Percentiles rank a stretch among this genome's conserved stretches.
phyloP scores from a whole-genome alignment of 2,888 invertebrate genomes.

The Polymixis flavicincta region DNA sequence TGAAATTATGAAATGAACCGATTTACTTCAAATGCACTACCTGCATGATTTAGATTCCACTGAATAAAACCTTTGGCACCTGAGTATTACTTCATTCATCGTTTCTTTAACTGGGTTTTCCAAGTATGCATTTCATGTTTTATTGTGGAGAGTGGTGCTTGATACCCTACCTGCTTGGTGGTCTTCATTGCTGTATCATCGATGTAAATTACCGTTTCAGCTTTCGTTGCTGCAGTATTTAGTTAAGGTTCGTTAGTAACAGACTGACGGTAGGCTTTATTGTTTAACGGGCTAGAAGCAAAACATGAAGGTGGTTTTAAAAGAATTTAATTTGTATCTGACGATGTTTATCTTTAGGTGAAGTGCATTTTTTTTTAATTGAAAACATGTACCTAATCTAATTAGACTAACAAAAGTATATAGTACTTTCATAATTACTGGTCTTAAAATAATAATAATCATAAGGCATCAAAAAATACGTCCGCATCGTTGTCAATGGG shows the following conservation, averaged over 20 bases:
- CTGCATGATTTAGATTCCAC: too few relatives aligned
- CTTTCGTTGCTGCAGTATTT: slow-evolving; percentile 44
- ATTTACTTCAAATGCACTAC: too few relatives aligned
- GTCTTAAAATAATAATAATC: too few relatives aligned
- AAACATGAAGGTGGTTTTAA: background rate
- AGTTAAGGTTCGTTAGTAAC: slow-evolving; percentile 42
- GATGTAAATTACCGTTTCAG: slow-evolving; percentile 54
- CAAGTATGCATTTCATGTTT: background rate
- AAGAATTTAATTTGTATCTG: background rate
- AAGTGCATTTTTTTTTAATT: too few relatives aligned
- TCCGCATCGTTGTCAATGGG: too few relatives aligned
- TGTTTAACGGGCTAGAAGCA: slow-evolving; percentile 24
- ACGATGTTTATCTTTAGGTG: background rate
- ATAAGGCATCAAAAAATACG: too few relatives aligned
- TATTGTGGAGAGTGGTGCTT: background rate
- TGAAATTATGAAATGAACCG: too few relatives aligned
- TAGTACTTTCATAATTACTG: too few relatives aligned
- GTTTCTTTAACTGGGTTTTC: background rate
- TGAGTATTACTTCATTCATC: too few relatives aligned
- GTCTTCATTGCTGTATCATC: slow-evolving; percentile 63
- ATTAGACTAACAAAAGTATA: too few relatives aligned
- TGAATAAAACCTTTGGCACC: too few relatives aligned
- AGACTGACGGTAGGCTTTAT: slow-evolving; percentile 5
- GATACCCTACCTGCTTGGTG: background rate
- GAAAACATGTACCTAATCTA: too few relatives aligned